A percentile compares a stretch with the other conserved stretches of the same genome.
Evolutionary conservation across 2,113 vertebrate species (phyloP).

Genomic region (Kryptolebias marmoratus): DNA sequence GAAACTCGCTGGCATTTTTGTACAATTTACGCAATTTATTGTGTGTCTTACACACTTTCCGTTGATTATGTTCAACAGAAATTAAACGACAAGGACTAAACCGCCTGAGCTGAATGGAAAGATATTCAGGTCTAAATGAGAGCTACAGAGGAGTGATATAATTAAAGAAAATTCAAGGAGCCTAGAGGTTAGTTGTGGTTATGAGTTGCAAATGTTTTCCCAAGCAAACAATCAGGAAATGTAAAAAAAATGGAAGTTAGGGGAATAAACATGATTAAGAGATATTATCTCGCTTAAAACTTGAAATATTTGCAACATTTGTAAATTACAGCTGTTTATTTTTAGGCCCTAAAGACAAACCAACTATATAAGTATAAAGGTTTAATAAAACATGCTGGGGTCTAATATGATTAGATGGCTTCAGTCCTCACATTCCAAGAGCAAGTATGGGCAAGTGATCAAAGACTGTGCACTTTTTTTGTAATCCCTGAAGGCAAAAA

Average conservation of each 20-base stretch:
- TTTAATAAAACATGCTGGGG: neutral
- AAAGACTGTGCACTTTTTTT: neutral
- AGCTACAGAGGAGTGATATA: no score
- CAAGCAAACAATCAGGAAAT: neutral
- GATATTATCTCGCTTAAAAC: neutral
- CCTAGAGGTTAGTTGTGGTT: neutral
- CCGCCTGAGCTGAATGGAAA: no score
- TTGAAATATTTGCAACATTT: conserved; percentile 1
- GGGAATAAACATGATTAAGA: neutral
- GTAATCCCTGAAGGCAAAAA: neutral
- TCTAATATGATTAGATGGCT: conserved; percentile 21
- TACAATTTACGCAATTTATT: no score
- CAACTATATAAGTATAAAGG: neutral
- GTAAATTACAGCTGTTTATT: neutral
- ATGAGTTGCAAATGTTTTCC: conserved; percentile 5
- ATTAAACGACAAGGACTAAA: no score
- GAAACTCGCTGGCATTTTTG: no score
- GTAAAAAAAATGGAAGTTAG: neutral
- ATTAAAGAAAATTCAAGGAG: no score
- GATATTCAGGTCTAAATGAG: no score
- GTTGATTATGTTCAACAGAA: no score
- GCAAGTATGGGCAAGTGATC: conserved; percentile 49
- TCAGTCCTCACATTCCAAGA: conserved; percentile 41
- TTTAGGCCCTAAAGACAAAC: neutral
- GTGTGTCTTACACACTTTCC: no score